Percentiles rank a stretch among this genome's conserved stretches.
Evolutionary conservation across 2,797 vertebrate genomes (phyloP).

Genomic region (Rhabdomys pumilio): DNA sequence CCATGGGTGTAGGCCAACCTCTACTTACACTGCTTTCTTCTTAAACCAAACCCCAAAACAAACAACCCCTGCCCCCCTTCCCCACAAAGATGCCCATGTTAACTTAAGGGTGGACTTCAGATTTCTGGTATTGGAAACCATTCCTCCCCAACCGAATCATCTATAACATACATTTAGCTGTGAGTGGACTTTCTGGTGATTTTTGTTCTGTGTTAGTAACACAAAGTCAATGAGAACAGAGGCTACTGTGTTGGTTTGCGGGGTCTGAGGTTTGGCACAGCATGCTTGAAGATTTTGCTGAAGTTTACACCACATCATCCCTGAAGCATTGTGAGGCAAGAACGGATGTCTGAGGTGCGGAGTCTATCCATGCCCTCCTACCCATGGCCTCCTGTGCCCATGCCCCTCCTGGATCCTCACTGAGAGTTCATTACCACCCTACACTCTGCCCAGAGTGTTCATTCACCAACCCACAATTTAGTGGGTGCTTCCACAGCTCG

Average conservation of each 20-base stretch:
- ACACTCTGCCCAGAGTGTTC: not conserved
- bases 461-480: not conserved
- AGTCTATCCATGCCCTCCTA: too few relatives aligned
- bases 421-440: not conserved
- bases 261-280: not conserved
- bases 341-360: not conserved
- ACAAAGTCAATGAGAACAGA: not conserved
- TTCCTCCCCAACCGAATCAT: not conserved
- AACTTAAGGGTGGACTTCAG: not conserved
- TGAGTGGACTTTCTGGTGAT: not conserved
- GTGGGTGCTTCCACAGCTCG: not conserved
- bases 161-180: not conserved
- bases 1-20: not conserved
- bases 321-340: not conserved
- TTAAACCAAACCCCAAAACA: not conserved
- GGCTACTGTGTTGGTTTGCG: not conserved
- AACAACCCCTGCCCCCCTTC: fast-evolving
- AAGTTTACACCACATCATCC: not conserved
- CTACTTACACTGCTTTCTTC: not conserved
- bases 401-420: too few relatives aligned
- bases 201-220: not conserved
- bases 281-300: not conserved
- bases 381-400: not conserved
- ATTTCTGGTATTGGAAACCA: not conserved
- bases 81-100: too few relatives aligned